Evolutionary conservation across 1,140 invertebrate genomes (phyloP).

Genomic region (Diploscapter pachys): DNA sequence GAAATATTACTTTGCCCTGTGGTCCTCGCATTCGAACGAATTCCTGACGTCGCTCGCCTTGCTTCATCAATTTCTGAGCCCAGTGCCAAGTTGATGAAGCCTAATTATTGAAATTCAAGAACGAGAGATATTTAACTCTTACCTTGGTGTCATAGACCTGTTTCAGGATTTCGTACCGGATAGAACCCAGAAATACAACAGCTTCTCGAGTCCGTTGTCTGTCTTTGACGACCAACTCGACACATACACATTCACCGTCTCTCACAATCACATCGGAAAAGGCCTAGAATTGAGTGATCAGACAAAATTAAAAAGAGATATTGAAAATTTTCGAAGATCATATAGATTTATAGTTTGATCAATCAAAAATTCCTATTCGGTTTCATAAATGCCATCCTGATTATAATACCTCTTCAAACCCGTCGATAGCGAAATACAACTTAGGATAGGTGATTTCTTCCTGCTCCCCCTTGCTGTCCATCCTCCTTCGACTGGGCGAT

Average conservation of each 20-base stretch:
- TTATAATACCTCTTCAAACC: conserved; percentile 86
- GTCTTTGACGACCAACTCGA: conserved; percentile 88
- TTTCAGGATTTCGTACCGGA: conserved; percentile 91
- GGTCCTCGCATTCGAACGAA: conserved; percentile 97
- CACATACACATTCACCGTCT: conserved; percentile 96
- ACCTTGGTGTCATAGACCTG: conserved; percentile 93
- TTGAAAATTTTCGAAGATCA: conserved; percentile 18
- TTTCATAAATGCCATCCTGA: background rate
- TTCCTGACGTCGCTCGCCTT: conserved; percentile 76
- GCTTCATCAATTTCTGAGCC: conserved; percentile 88
- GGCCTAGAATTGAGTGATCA: conserved; percentile 64
- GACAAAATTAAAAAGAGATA: conserved; percentile 5
- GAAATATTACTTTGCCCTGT: conserved; percentile 69
- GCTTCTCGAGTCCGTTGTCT: conserved; percentile 71
- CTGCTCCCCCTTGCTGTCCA: conserved; percentile 95
- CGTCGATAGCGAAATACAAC: conserved; percentile 97
- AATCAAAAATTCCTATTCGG: background rate
- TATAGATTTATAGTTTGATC: background rate
- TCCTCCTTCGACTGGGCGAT: conserved; percentile 85
- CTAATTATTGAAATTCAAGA: conserved; percentile 63
- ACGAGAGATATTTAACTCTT: conserved; percentile 8
- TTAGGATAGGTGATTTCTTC: conserved; percentile 98
- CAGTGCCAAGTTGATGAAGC: conserved; percentile 89
- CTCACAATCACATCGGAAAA: conserved; percentile 88
- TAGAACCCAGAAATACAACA: conserved; percentile 94